Base-by-base conservation (phyloP, 2,888 invertebrate genomes). In the Ennomos quercinarius region DNA sequence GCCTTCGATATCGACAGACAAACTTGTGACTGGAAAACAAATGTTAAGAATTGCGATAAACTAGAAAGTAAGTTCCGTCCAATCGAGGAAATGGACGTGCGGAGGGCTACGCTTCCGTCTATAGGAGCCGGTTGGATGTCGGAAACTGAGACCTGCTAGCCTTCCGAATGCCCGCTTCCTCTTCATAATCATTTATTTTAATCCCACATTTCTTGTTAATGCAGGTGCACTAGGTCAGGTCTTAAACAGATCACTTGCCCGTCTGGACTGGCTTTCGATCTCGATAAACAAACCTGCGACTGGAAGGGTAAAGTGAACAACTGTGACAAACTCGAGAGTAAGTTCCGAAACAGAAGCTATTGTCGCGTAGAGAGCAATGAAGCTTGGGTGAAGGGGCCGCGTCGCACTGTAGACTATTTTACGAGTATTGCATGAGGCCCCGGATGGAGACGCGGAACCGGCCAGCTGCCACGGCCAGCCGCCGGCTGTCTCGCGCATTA, bases 221-320 rank as follows among this genome's bases (percentile, higher is more conserved):
- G 83, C 95, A 96, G 96, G 96, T 97, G 97, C 95, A 97, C 97
- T 95, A 97, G 96, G 94, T 96, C 97, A 94, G 97, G 97, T 95
- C 96, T 97, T 95, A 97, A 97, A 96, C 96, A 97, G 95, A 97
- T 98, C 95, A 97, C 97, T 94, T 98, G 98, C 94, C 98, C 98
- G 91, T 97, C 97, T 92, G 98, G 98, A 94, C 95, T 98, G 95
- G 96, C 98, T 94, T 98, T 98, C 95, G 98, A 98, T 95, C 96
- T 98, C 94, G 96, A 97, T 94, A 98, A 98, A 95, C 98, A 98
- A 95, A 98, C 98, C 92, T 98, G 98, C 94, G 98, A 98, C 95
- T 98, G 98, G 98, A 98, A 98, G 95, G 97, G 97, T 95, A 97
- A 98, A 96, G 98, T 98, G 95, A 95, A 94, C 95, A 98, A 96